phyloP scores from a whole-genome alignment of 2,888 invertebrate species.

The Thelaira solivaga region DNA sequence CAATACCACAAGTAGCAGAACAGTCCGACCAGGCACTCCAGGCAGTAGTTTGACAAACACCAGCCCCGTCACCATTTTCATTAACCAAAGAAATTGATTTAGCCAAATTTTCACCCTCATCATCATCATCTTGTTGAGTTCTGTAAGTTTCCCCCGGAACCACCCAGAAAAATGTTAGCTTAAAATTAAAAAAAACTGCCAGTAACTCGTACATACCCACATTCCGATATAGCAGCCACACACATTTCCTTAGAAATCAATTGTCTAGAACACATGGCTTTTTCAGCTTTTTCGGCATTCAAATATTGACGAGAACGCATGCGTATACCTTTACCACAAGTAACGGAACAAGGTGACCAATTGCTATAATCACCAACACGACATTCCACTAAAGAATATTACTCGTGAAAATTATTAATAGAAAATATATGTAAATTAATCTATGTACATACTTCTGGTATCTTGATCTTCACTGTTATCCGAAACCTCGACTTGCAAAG shows the following conservation, averaged over 20 bases:
- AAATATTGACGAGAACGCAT: conserved; percentile 87
- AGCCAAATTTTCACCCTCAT: conserved; percentile 76
- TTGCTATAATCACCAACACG: conserved; percentile 84
- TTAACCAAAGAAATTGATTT: conserved; percentile 71
- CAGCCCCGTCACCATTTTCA: conserved; percentile 75
- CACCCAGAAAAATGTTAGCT: no score
- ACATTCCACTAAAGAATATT: conserved; percentile 84
- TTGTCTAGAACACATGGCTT: conserved; percentile 84
- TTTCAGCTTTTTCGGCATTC: conserved; percentile 83
- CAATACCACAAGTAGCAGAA: conserved; percentile 89
- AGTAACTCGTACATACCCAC: conserved; percentile 84
- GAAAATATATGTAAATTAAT: background rate
- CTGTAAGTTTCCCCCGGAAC: no score
- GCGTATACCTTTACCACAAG: conserved; percentile 91
- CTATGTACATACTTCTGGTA: conserved; percentile 80
- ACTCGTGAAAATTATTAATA: background rate
- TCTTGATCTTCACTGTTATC: conserved; percentile 84
- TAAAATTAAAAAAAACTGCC: no score
- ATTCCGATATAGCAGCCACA: conserved; percentile 85
- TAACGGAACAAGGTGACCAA: conserved; percentile 90
- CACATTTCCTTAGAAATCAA: conserved; percentile 94
- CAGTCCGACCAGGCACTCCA: conserved; percentile 83
- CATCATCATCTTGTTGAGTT: conserved; percentile 70
- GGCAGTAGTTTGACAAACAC: conserved; percentile 73
- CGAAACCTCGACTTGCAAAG: conserved; percentile 80